These are phyloP conservation scores for Glomeris marginata DNA, from an alignment of 2,888 invertebrate species.

Conservation along the genomic window DNA sequence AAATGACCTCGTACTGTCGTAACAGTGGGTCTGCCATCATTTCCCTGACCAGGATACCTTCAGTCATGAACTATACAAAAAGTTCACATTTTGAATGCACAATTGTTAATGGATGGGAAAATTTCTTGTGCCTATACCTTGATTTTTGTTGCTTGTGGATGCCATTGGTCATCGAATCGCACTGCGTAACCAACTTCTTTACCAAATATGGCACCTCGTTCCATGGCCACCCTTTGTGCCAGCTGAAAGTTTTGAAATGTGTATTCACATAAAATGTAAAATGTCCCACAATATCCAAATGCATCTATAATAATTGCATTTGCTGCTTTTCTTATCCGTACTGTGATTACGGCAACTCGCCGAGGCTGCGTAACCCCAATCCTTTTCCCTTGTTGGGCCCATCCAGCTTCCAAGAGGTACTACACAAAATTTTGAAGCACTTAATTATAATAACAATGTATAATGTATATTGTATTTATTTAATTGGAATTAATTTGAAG, in stretches of 20 bases:
- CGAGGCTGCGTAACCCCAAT: conserved; percentile 88
- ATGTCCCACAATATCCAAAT: neutral
- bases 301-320: no score
- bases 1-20: conserved; percentile 69
- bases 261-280: neutral
- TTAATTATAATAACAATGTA: conserved; percentile 5
- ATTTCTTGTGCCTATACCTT: conserved; percentile 45
- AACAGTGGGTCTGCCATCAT: conserved; percentile 89
- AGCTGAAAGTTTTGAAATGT: conserved; percentile 29
- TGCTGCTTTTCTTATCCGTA: conserved; percentile 19
- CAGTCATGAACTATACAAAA: conserved; percentile 69
- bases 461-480: neutral
- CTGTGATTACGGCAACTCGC: conserved; percentile 70
- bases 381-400: conserved; percentile 53
- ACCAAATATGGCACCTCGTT: conserved; percentile 62
- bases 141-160: conserved; percentile 29
- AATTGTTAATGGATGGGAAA: conserved; percentile 21
- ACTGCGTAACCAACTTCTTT: conserved; percentile 72
- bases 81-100: neutral
- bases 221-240: conserved; percentile 75
- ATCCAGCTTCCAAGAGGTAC: conserved; percentile 78
- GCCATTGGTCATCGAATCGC: conserved; percentile 37
- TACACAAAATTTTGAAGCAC: conserved; percentile 31
- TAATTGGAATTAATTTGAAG: conserved; percentile 1
- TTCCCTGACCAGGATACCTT: conserved; percentile 85